These are phyloP conservation scores for Diceros bicornis DNA, from an alignment of 2,797 vertebrate genomes.

Conservation along the genomic window DNA sequence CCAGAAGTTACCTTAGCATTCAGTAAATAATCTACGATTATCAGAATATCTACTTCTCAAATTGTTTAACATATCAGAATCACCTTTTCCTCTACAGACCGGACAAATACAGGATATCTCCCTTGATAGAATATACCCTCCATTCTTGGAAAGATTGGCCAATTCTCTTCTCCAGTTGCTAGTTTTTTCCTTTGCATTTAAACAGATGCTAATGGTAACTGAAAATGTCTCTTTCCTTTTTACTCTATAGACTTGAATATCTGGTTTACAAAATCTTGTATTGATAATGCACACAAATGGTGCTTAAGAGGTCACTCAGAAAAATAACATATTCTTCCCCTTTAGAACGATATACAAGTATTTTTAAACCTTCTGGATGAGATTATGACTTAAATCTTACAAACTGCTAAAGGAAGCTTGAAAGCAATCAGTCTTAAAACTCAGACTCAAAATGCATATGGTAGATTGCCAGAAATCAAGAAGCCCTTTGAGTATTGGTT, in stretches of 20 bases:
- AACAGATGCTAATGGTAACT: not conserved
- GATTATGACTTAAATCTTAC: conserved; percentile 39
- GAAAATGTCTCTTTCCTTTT: not conserved
- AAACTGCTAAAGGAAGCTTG: not conserved
- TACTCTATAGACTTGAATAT: not conserved
- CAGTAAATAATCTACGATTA: conserved; percentile 49
- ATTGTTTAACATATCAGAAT: conserved; percentile 14
- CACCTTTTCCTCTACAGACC: not conserved
- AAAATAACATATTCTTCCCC: not conserved
- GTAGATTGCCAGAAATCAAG: not conserved
- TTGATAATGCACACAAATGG: not conserved
- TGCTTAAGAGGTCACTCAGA: not conserved
- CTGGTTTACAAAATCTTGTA: not conserved
- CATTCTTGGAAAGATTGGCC: not conserved
- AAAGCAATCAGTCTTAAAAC: not conserved
- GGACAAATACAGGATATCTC: conserved; percentile 8
- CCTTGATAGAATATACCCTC: not conserved
- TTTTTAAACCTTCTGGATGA: conserved; percentile 39
- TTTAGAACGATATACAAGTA: not conserved
- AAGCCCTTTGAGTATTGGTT: not conserved
- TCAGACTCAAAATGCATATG: not conserved
- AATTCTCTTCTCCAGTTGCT: not conserved
- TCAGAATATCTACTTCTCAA: conserved; percentile 33
- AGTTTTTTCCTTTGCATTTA: not conserved
- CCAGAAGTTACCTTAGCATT: conserved; percentile 54